Conservation (phyloP, 2,888 invertebrate species). For the Xestia c-nigrum region DNA sequence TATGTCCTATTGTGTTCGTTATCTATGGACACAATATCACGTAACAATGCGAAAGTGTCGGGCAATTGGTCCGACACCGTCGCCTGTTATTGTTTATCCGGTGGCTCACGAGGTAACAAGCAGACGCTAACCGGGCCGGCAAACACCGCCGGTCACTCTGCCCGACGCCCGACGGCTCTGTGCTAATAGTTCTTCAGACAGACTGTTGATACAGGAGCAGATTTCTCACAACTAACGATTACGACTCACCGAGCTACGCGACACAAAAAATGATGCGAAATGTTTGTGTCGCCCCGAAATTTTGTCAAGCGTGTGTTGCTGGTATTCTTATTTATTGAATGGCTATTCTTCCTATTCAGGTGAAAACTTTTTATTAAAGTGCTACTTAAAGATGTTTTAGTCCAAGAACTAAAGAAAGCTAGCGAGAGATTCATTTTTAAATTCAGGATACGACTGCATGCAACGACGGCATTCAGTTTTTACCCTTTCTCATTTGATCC, state of each 20-base stretch:
- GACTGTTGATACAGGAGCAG: constrained; percentile 71
- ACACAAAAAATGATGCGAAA: constrained; percentile 56
- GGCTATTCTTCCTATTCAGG: background rate
- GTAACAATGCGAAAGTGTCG: constrained; percentile 81
- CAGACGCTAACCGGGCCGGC: constrained; percentile 81
- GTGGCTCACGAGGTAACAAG: constrained; percentile 84
- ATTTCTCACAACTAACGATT: constrained; percentile 76
- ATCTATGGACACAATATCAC: constrained; percentile 69
- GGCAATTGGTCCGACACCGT: constrained; percentile 74
- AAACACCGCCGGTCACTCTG: constrained; percentile 76
- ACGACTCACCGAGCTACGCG: constrained; percentile 64
- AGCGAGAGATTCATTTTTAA: background rate
- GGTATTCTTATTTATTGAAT: background rate
- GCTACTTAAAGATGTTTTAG: background rate
- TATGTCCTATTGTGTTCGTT: constrained; percentile 39
- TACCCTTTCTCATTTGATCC: background rate
- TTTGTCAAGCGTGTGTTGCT: background rate
- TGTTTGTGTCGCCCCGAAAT: constrained; percentile 37
- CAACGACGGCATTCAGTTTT: background rate
- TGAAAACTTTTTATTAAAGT: background rate
- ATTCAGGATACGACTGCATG: background rate
- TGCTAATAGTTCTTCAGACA: constrained; percentile 78
- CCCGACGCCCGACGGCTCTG: constrained; percentile 72
- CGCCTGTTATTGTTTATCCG: constrained; percentile 75
- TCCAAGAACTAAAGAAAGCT: background rate